Evolutionary conservation across 30 jellyfish, hydroid and myxozoan species (phyloP).

Genomic region (Mastigias papua): DNA sequence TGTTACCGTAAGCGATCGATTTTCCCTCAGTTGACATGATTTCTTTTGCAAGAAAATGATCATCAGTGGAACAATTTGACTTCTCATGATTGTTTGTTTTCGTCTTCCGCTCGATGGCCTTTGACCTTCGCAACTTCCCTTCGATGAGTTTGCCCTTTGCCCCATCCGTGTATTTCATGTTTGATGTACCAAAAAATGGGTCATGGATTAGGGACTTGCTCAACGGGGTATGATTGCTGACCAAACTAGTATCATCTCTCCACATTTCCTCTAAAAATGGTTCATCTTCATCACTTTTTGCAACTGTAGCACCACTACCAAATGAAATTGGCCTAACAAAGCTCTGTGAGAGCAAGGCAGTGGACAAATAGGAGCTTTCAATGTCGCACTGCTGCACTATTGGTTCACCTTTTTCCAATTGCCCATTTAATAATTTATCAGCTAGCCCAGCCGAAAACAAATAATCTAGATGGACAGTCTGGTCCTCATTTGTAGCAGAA

Average conservation of each 20-base stretch:
- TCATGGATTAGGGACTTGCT: background rate
- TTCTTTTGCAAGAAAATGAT: conserved; percentile 1
- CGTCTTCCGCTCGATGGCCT: conserved; percentile 14
- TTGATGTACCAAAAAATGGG: background rate
- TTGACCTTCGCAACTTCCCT: conserved; percentile 21
- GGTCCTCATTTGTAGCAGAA: background rate
- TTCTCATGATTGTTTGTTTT: background rate
- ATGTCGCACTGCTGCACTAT: background rate
- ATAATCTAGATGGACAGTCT: conserved; percentile 56
- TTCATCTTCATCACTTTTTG: background rate
- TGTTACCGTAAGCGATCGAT: background rate
- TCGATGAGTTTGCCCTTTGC: background rate
- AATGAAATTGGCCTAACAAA: background rate
- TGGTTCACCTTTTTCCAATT: background rate
- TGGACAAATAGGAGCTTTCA: conserved; percentile 1
- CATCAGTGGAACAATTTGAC: background rate
- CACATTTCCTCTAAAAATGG: conserved; percentile 3
- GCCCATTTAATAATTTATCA: conserved; percentile 31
- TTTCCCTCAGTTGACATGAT: background rate
- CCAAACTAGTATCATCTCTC: background rate
- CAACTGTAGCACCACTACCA: background rate
- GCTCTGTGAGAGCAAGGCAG: background rate
- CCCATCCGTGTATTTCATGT: background rate
- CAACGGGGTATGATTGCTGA: background rate
- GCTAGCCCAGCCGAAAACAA: conserved; percentile 84